Evolutionary conservation across 2,113 vertebrate genomes (phyloP).

Genomic region (Tympanuchus pallidicinctus): DNA sequence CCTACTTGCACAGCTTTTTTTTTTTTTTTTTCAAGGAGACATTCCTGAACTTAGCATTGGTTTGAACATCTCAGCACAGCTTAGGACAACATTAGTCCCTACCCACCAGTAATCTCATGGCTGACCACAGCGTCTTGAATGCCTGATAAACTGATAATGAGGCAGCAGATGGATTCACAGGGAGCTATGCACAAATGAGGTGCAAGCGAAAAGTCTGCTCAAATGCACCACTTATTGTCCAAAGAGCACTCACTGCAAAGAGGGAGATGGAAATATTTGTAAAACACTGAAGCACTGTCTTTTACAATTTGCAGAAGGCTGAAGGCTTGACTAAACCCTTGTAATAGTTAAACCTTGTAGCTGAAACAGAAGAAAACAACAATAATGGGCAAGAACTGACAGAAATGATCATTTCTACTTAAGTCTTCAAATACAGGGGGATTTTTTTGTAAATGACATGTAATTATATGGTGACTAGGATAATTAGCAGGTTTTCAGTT

Average conservation of each 20-base stretch:
- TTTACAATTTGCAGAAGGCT: not conserved
- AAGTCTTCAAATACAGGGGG: not conserved
- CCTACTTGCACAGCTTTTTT: not conserved
- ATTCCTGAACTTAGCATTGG: not conserved
- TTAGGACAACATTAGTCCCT: not conserved
- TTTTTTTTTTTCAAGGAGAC: not conserved
- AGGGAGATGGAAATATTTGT: not conserved
- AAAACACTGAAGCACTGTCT: not conserved
- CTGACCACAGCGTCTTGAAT: not conserved
- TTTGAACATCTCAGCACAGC: slow-evolving; percentile 1
- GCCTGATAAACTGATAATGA: slow-evolving; percentile 44
- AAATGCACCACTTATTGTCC: not conserved
- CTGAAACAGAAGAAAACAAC: not conserved
- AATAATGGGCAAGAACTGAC: not conserved
- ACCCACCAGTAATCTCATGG: not conserved
- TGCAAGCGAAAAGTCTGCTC: not conserved
- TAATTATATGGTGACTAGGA: slow-evolving; percentile 6
- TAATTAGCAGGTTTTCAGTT: not conserved
- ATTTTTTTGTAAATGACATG: not conserved
- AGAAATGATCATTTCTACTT: not conserved
- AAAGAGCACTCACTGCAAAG: not conserved
- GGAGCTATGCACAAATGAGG: not conserved
- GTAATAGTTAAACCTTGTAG: not conserved
- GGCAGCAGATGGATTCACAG: slow-evolving; percentile 30
- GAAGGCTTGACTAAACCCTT: not conserved